These are phyloP conservation scores for Troides aeacus DNA, from an alignment of 2,888 invertebrate species.

Conservation along the genomic window DNA sequence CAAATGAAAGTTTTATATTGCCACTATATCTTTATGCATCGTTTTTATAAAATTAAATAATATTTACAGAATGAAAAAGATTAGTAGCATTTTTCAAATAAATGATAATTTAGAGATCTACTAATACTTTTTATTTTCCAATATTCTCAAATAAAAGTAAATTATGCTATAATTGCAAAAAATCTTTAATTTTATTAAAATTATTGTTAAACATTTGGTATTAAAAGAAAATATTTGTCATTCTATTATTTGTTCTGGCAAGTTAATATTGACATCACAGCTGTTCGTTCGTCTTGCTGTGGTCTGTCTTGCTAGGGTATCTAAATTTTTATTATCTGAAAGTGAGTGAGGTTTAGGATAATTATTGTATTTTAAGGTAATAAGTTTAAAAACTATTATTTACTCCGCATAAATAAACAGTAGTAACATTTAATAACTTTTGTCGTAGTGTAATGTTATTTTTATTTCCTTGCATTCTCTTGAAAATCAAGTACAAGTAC, in stretches of 20 bases:
- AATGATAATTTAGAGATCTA: too few species aligned
- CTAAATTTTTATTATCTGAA: constrained; percentile 70
- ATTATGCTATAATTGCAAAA: neutral
- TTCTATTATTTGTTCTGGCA: constrained; percentile 42
- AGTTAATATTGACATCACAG: constrained; percentile 75
- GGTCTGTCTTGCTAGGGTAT: constrained; percentile 58
- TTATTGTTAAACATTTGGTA: neutral
- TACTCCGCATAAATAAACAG: constrained; percentile 42
- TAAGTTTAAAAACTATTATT: constrained; percentile 40
- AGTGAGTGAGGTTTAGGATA: constrained; percentile 66
- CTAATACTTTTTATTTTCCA: neutral
- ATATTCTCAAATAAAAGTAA: neutral
- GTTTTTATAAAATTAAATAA: too few species aligned
- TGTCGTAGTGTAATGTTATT: constrained; percentile 60
- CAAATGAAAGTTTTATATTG: too few species aligned
- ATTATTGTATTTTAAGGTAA: constrained; percentile 45
- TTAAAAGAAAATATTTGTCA: constrained; percentile 9
- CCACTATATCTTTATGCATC: too few species aligned
- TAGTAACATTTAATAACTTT: constrained; percentile 55
- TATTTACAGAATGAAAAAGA: too few species aligned
- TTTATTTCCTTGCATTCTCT: constrained; percentile 62
- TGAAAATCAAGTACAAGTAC: constrained; percentile 58
- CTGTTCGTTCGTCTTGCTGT: constrained; percentile 73
- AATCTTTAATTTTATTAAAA: neutral
- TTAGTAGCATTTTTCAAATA: too few species aligned